Percentiles rank a stretch among this genome's conserved stretches.
Evolutionary conservation across 2,888 invertebrate species (phyloP).

Genomic region (Flabesymbios commensalis): DNA sequence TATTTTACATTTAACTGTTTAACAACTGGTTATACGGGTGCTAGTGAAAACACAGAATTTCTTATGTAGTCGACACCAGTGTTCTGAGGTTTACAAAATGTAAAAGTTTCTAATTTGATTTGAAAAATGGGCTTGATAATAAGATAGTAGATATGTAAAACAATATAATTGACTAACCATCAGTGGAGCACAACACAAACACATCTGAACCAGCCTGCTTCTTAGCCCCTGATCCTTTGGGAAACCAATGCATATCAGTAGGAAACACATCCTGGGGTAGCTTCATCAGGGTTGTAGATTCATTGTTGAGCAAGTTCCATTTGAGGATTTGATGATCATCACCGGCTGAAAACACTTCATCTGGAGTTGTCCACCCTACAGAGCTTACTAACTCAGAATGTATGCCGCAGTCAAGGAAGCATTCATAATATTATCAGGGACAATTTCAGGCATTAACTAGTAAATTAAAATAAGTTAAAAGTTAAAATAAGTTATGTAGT

Average conservation of each 20-base stretch:
- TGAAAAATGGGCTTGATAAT: no score
- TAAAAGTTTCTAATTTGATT: no score
- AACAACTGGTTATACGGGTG: no score
- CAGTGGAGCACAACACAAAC: constrained; percentile 82
- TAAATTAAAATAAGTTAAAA: not conserved
- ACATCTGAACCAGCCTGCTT: constrained; percentile 71
- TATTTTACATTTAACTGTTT: no score
- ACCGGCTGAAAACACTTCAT: constrained; percentile 92
- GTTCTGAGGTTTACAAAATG: no score
- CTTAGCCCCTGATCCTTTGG: constrained; percentile 66
- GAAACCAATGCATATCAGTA: constrained; percentile 87
- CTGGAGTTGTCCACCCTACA: constrained; percentile 90
- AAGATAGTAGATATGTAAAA: no score
- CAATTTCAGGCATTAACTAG: not conserved
- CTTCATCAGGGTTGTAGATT: constrained; percentile 71
- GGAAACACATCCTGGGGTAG: constrained; percentile 84
- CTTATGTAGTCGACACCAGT: no score
- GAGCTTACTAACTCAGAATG: constrained; percentile 79
- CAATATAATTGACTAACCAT: no score
- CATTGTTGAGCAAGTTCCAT: constrained; percentile 83
- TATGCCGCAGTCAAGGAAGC: not conserved
- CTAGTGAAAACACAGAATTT: no score
- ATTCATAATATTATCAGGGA: not conserved
- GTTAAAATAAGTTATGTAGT: no score
- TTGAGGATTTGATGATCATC: constrained; percentile 87